Evolutionary conservation across 2,888 invertebrate species (phyloP).

Genomic region (Encarsia formosa): DNA sequence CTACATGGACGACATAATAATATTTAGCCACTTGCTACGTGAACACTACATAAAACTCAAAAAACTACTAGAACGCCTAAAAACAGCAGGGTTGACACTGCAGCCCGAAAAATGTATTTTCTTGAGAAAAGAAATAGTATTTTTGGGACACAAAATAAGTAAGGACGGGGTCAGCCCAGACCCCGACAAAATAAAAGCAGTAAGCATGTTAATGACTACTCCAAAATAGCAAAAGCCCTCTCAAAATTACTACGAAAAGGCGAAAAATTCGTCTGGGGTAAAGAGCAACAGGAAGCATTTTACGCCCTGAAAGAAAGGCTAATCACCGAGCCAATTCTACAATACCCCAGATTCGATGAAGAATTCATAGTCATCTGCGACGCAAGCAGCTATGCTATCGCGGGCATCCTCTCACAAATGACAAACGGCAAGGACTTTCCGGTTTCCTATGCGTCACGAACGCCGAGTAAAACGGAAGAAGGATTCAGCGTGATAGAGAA

Average conservation of each 20-base stretch:
- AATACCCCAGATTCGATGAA: constrained; percentile 21
- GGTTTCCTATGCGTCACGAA: constrained; percentile 17
- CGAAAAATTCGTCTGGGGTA: constrained; percentile 10
- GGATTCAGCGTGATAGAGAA: constrained; percentile 22
- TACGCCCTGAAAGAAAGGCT: constrained; percentile 10
- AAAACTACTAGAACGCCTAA: not conserved
- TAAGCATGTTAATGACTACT: constrained; percentile 9
- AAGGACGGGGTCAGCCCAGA: not conserved
- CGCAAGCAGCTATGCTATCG: constrained; percentile 17
- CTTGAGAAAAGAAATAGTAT: not conserved
- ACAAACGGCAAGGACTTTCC: constrained; percentile 17
- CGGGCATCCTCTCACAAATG: constrained; percentile 14
- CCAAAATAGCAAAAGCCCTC: constrained; percentile 21
- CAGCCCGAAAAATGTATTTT: constrained; percentile 5
- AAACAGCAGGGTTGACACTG: not conserved
- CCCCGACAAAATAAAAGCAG: not conserved
- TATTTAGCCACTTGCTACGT: not conserved
- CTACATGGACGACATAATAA: not conserved
- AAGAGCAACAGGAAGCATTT: constrained; percentile 11
- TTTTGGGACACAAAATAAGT: constrained; percentile 2
- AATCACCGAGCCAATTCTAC: constrained; percentile 20
- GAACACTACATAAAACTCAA: not conserved
- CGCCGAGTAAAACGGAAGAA: constrained; percentile 11
- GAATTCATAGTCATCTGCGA: constrained; percentile 26
- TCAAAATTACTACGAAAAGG: constrained; percentile 17